These are phyloP conservation scores for Tetraodon nigroviridis DNA, from an alignment of 2,113 vertebrate genomes.

Conservation along the genomic window DNA sequence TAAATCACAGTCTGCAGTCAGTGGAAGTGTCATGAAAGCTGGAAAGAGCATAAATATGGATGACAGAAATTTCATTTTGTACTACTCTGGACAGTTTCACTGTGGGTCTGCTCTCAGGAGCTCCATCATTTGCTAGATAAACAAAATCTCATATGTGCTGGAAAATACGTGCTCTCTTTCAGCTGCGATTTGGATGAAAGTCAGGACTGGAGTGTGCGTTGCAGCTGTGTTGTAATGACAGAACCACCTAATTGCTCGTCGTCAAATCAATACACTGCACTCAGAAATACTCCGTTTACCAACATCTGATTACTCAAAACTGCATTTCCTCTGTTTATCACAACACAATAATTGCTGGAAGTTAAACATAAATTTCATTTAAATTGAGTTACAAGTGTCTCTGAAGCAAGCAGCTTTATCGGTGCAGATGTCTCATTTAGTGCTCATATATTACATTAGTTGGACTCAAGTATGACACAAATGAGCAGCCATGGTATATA, in stretches of 20 bases:
- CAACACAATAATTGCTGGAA: constrained; percentile 27
- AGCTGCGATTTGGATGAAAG: constrained; percentile 3
- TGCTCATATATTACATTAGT: constrained; percentile 23
- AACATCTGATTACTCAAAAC: constrained; percentile 34
- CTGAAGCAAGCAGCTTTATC: constrained; percentile 3
- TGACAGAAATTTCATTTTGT: neutral
- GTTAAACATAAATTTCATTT: constrained; percentile 27
- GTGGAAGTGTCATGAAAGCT: no score
- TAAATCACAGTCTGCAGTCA: no score
- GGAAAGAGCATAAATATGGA: no score
- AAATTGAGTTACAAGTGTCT: constrained; percentile 13
- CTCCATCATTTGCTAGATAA: neutral
- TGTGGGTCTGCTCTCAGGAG: constrained; percentile 1
- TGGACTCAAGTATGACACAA: constrained; percentile 3
- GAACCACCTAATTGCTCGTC: constrained; percentile 11
- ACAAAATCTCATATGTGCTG: constrained; percentile 6
- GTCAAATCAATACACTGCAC: constrained; percentile 23
- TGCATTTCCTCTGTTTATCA: constrained; percentile 18
- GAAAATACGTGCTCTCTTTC: neutral
- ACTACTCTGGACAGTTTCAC: neutral
- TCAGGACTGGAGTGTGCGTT: constrained; percentile 13
- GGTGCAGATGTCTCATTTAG: constrained; percentile 21
- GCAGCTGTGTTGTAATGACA: constrained; percentile 27
- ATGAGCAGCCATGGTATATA: no score
- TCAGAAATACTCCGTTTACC: constrained; percentile 15